phyloP scores from a whole-genome alignment of 2,113 vertebrate genomes.

The Myxocyprinus asiaticus region DNA sequence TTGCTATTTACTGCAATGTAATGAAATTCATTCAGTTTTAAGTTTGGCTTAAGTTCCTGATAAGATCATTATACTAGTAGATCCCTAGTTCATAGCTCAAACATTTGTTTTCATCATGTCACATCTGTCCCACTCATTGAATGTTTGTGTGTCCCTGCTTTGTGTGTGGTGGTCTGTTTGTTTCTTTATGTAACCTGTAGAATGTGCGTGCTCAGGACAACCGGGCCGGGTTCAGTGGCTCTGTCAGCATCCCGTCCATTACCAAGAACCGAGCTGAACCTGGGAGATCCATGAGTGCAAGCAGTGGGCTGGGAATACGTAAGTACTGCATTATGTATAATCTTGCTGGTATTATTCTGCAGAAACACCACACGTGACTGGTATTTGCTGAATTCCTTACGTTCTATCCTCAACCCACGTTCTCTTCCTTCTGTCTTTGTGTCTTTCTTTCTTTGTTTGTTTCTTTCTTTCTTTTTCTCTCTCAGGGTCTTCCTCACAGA shows the following conservation, averaged over 20 bases:
- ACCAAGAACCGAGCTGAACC: slow-evolving; percentile 90
- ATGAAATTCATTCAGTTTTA: no score
- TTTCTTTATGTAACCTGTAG: slow-evolving; percentile 67
- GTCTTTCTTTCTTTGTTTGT: no score
- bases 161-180: slow-evolving; percentile 11
- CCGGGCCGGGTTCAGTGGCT: slow-evolving; percentile 92
- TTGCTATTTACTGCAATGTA: no score
- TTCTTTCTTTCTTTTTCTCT: not conserved
- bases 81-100: no score
- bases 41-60: no score
- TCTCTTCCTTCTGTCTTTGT: no score
- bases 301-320: slow-evolving; percentile 93
- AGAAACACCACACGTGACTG: not conserved
- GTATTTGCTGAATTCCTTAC: no score
- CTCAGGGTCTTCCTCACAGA: slow-evolving; percentile 89
- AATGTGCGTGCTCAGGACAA: slow-evolving; percentile 92
- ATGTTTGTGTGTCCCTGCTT: not conserved
- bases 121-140: not conserved
- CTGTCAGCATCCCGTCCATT: slow-evolving; percentile 96
- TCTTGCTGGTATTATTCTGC: not conserved
- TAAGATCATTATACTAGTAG: no score
- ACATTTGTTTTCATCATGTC: not conserved
- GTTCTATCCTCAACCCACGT: no score
- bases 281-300: slow-evolving; percentile 96
- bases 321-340: slow-evolving; percentile 67